Conservation (phyloP, 2,113 vertebrate genomes). For the Equus quagga region DNA sequence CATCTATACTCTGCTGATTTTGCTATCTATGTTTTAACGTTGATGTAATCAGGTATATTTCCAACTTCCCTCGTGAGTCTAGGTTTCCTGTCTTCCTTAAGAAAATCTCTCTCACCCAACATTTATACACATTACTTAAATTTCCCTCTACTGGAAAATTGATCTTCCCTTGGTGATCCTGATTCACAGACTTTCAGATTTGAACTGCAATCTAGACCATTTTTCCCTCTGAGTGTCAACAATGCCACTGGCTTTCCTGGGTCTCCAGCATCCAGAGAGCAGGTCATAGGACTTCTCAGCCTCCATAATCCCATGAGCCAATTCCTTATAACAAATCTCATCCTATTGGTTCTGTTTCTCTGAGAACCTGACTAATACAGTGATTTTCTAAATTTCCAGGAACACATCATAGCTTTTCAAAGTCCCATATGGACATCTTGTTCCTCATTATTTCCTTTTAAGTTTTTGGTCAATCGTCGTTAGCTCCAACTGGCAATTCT, state of each 20-base stretch:
- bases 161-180: not conserved
- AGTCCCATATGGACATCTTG: not conserved
- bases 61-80: not conserved
- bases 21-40: not conserved
- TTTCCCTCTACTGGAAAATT: not conserved
- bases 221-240: not conserved
- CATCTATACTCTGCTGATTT: not conserved
- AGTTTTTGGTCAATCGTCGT: not conserved
- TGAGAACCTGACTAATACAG: not conserved
- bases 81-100: not conserved
- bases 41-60: not conserved
- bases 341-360: not conserved
- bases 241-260: not conserved
- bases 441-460: not conserved
- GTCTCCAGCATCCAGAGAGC: not conserved
- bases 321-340: not conserved
- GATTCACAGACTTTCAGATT: not conserved
- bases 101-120: not conserved
- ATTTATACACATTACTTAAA: not conserved
- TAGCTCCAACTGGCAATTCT: not conserved
- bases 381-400: not conserved
- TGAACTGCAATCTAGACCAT: not conserved
- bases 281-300: not conserved
- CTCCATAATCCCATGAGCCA: not conserved
- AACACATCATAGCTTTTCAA: not conserved